Percentiles rank a stretch among this genome's conserved stretches.
phyloP scores from a whole-genome alignment of 2,797 vertebrate genomes.

The Phalloptychus januarius region DNA sequence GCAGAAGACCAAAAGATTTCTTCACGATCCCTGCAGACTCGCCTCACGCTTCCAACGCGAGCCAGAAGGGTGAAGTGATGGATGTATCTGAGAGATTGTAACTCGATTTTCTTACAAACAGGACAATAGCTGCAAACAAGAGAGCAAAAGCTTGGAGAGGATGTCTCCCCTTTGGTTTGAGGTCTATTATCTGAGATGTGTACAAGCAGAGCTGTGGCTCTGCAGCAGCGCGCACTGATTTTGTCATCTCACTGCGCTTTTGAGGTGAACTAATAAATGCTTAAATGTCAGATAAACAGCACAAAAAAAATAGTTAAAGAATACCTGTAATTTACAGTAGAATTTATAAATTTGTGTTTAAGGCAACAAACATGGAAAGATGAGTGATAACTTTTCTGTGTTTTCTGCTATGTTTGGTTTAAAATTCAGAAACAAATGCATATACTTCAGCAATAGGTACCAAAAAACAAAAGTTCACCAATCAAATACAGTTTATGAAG shows the following conservation, averaged over 20 bases:
- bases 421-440: neutral
- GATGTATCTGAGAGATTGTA: slow-evolving; percentile 76
- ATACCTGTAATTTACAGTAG: neutral
- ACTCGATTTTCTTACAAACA: slow-evolving; percentile 80
- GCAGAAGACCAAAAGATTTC: slow-evolving; percentile 78
- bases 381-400: neutral
- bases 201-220: slow-evolving; percentile 63
- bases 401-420: neutral
- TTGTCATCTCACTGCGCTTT: slow-evolving; percentile 6
- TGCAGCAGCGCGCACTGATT: slow-evolving; percentile 53
- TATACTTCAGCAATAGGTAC: neutral
- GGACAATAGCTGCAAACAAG: slow-evolving; percentile 80
- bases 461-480: neutral
- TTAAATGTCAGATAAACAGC: neutral
- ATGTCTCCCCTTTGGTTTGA: slow-evolving; percentile 78
- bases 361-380: neutral
- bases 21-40: slow-evolving; percentile 75
- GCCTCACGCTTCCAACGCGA: slow-evolving; percentile 64
- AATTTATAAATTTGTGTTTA: neutral
- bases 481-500: neutral
- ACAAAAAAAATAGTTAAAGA: neutral
- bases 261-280: neutral
- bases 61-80: slow-evolving; percentile 76
- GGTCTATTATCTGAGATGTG: slow-evolving; percentile 67
- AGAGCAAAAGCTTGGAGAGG: slow-evolving; percentile 67